phyloP scores from a whole-genome alignment of 2,797 vertebrate species.

The Tauraco hartlaubi region DNA sequence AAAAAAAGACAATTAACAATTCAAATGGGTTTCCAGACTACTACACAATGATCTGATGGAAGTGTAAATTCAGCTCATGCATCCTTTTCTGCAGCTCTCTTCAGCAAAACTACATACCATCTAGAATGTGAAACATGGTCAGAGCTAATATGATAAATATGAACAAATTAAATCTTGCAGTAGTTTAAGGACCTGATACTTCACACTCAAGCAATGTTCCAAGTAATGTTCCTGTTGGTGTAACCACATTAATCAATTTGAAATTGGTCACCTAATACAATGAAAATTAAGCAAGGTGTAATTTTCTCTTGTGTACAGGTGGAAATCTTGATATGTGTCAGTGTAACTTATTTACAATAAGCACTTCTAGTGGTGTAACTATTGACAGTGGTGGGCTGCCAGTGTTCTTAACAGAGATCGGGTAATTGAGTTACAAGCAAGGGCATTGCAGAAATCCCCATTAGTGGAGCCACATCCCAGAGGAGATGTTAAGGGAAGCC shows the following conservation, averaged over 20 bases:
- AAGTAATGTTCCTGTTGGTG: background rate
- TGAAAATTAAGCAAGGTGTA: background rate
- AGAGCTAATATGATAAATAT: background rate
- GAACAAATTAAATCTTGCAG: background rate
- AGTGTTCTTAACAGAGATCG: background rate
- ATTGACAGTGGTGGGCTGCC: background rate
- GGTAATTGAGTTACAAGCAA: background rate
- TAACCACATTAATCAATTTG: background rate
- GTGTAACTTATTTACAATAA: background rate
- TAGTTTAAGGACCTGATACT: background rate
- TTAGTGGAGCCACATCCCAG: background rate
- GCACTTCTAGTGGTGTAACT: background rate
- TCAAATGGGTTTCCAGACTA: background rate
- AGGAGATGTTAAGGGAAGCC: background rate
- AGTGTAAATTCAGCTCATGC: background rate
- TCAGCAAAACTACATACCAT: background rate
- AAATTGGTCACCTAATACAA: background rate
- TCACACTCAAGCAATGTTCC: background rate
- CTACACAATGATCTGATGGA: background rate
- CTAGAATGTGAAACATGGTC: background rate
- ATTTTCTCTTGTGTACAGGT: background rate
- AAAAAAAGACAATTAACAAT: background rate
- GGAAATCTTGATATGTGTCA: background rate
- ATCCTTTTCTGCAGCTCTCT: background rate
- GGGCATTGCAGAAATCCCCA: background rate